Conservation (phyloP, 1,140 invertebrate species). For the Asbolus verrucosus region DNA sequence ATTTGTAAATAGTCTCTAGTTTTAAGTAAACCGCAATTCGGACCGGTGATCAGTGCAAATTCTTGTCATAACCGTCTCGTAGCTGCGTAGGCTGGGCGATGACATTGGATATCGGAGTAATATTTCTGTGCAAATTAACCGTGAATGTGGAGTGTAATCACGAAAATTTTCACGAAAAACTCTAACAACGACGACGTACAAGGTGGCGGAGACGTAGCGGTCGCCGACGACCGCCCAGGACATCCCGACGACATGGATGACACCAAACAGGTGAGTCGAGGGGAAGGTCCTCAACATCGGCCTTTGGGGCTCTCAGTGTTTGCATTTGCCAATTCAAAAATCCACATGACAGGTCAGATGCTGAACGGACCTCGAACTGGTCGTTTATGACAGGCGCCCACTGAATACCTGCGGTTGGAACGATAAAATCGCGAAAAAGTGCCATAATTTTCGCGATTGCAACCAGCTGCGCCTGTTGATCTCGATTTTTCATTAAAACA, state of each 20-base stretch:
- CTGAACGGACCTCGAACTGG: too few relatives aligned
- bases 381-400: too few relatives aligned
- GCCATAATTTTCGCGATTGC: too few relatives aligned
- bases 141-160: constrained; percentile 58
- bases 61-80: constrained; percentile 11
- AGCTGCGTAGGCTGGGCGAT: constrained; percentile 57
- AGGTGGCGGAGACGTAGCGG: constrained; percentile 21
- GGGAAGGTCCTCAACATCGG: not conserved
- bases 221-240: constrained; percentile 31
- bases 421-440: too few relatives aligned
- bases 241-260: constrained; percentile 51
- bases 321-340: too few relatives aligned
- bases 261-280: constrained; percentile 54
- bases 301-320: too few relatives aligned
- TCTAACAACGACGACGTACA: constrained; percentile 45
- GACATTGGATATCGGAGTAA: constrained; percentile 52
- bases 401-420: too few relatives aligned
- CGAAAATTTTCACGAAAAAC: constrained; percentile 54
- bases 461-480: too few relatives aligned
- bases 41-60: constrained; percentile 28
- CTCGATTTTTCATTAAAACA: too few relatives aligned
- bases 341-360: too few relatives aligned
- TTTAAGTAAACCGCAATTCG: not conserved
- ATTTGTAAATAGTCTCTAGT: constrained; percentile 36
- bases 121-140: constrained; percentile 45